Conservation (phyloP, 2,888 invertebrate species). For the Rhingia rostrata region DNA sequence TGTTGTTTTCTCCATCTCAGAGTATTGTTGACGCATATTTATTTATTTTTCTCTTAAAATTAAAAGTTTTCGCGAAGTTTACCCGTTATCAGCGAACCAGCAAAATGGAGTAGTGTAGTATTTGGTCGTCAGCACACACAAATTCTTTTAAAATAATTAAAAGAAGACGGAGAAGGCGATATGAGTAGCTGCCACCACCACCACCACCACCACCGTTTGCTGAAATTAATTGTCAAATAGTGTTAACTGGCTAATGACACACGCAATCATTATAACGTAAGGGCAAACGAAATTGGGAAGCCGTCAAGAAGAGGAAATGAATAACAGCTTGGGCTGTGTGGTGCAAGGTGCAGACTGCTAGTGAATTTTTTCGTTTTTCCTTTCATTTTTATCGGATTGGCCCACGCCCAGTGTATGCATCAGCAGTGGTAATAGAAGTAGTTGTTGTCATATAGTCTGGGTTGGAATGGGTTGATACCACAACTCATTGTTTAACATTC, state of each 20-base stretch:
- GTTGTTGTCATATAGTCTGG: constrained; percentile 51
- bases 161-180: constrained; percentile 14
- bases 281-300: constrained; percentile 49
- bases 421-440: constrained; percentile 40
- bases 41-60: constrained; percentile 7
- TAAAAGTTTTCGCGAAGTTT: constrained; percentile 4
- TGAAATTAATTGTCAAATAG: constrained; percentile 66
- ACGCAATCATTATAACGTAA: constrained; percentile 41
- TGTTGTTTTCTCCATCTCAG: constrained; percentile 29
- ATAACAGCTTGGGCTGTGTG: constrained; percentile 13
- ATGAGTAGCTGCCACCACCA: background rate
- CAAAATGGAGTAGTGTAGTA: constrained; percentile 24
- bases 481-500: constrained; percentile 43
- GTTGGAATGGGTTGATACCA: constrained; percentile 37
- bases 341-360: constrained; percentile 51
- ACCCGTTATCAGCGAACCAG: constrained; percentile 12
- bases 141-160: constrained; percentile 68
- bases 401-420: constrained; percentile 66
- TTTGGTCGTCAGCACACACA: background rate
- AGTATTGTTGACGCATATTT: constrained; percentile 17
- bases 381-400: constrained; percentile 69
- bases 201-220: constrained; percentile 1
- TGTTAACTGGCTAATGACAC: constrained; percentile 69
- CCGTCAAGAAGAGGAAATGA: constrained; percentile 47
- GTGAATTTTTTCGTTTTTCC: constrained; percentile 49